phyloP scores from a whole-genome alignment of 2,888 invertebrate genomes.

The Sialis lutaria region DNA sequence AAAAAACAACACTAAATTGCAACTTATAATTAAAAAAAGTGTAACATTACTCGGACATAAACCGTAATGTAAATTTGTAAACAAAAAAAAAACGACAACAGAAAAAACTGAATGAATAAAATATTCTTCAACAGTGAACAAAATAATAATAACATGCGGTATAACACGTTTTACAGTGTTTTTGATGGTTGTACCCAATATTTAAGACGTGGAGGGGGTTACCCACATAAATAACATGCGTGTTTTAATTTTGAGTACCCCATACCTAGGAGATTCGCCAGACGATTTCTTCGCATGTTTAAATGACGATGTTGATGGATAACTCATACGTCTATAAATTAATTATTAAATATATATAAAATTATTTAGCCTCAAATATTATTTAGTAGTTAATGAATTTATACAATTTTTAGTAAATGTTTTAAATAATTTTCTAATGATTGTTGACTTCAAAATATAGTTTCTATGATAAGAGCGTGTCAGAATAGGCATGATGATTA shows the following conservation, averaged over 20 bases:
- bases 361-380: neutral
- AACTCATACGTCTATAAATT: constrained; percentile 25
- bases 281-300: constrained; percentile 23
- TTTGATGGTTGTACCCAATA: neutral
- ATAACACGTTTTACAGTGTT: neutral
- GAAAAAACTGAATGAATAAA: neutral
- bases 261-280: constrained; percentile 22
- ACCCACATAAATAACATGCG: neutral
- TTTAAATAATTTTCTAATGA: no score
- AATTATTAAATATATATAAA: constrained; percentile 4
- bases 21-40: constrained; percentile 8
- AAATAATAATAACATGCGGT: neutral
- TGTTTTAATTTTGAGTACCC: neutral
- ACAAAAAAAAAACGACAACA: neutral
- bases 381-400: no score
- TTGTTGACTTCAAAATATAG: no score
- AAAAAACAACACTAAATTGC: constrained; percentile 3
- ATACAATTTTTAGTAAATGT: no score
- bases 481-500: no score
- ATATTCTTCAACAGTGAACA: neutral
- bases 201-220: neutral
- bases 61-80: constrained; percentile 14
- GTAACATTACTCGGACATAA: constrained; percentile 16
- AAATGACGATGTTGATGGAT: constrained; percentile 19
- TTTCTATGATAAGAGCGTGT: no score